Evolutionary conservation across 2,113 vertebrate species (phyloP), one percentile per base, ranked within the genome.

Genomic region (Erinaceus europaeus): DNA sequence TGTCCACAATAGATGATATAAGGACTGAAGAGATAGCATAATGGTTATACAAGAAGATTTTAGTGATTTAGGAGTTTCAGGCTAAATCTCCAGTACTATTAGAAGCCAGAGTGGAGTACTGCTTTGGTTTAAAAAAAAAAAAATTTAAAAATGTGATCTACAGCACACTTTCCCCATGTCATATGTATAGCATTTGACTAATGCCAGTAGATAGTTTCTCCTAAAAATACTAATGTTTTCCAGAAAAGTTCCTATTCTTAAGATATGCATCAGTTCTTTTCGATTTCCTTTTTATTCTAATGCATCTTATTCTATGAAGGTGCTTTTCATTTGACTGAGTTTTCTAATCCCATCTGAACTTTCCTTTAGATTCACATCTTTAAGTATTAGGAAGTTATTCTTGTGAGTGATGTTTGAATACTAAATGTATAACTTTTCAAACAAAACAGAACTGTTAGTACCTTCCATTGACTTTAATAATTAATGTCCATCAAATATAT

Each of bases 401-500:
- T 57, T 57, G 55, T 23, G 53, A 27, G 52, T 12, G 48, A 17
- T 34, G 8, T 9, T 65, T 75, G 13, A 55, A 67, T 18, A 12
- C 13, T 38, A 67, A 34, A 20, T 4, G 18, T 36, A n/a, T n/a
- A 17, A 48, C 38, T 27, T 57, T 71, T 61, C 38, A 36, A 32
- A 3, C 12, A 55, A 53, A 18, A 74, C 46, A 27, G n/a, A 44
- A 46, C 25, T 13, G 52, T 44, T 21, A 5, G 36, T 38, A 46
- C 29, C 65, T 77, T 84, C 32, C 11, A n/a, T 32, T 67, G 29
- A 10, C 25, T 9, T 78, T 25, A 89, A 87, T 82, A 73, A 79
- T 81, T 87, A 75, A 85, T 50, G 78, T 40, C 74, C 69, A 81
- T 84, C 85, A 91, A 78, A 79, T 59, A 76, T 8, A 21, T 18